These are phyloP conservation scores for Aphelenchoides besseyi DNA, from an alignment of 1,140 invertebrate species.

Conservation along the genomic window DNA sequence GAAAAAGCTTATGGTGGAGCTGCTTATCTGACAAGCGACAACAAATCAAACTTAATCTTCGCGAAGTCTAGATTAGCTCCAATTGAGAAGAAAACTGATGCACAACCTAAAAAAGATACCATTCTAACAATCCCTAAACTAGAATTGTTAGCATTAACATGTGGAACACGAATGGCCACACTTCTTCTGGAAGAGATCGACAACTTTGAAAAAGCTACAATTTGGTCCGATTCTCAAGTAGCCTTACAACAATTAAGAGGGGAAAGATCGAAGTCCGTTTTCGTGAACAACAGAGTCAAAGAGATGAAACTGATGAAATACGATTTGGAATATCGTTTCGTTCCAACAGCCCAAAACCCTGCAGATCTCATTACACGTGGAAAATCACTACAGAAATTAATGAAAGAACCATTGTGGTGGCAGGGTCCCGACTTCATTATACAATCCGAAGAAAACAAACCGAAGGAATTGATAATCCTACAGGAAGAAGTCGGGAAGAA, in stretches of 20 bases:
- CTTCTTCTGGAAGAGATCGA: neutral
- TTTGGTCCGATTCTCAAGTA: neutral
- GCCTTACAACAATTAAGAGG: neutral
- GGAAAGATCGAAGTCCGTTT: neutral
- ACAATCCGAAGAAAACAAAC: neutral
- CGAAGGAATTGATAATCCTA: neutral
- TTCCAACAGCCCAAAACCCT: neutral
- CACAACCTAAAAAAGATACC: neutral
- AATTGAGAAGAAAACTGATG: neutral
- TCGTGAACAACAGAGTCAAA: neutral
- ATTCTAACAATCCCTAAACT: neutral
- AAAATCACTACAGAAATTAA: neutral
- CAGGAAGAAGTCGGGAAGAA: neutral
- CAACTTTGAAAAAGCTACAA: neutral
- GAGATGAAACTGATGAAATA: neutral
- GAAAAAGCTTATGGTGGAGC: neutral
- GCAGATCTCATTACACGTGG: neutral
- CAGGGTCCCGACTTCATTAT: neutral
- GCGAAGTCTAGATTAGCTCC: neutral
- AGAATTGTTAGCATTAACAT: neutral
- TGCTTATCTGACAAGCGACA: neutral
- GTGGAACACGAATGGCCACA: constrained; percentile 1
- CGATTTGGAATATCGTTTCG: neutral
- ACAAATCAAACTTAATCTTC: neutral
- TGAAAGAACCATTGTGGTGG: neutral